A percentile compares a stretch with the other conserved stretches of the same genome.
These are phyloP conservation scores for Aleiodes testaceus DNA, from an alignment of 2,888 invertebrate species.

Conservation along the genomic window DNA sequence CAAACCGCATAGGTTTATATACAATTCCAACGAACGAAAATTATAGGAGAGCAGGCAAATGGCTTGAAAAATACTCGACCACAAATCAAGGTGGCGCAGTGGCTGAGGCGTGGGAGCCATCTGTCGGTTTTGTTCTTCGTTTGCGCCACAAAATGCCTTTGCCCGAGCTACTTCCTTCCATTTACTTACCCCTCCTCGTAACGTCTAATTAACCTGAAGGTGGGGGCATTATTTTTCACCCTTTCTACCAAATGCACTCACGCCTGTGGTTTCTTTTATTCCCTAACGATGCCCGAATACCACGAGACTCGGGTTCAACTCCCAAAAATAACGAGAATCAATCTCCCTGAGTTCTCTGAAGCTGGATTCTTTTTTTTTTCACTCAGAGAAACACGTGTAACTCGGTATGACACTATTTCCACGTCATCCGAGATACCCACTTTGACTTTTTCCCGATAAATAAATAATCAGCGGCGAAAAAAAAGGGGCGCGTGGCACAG, in stretches of 20 bases:
- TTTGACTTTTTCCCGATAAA: slow-evolving; percentile 22
- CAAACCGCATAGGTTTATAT: background rate
- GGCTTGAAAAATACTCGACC: slow-evolving; percentile 70
- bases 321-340: slow-evolving; percentile 28
- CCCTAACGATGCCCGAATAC: too few relatives aligned
- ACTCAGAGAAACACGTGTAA: slow-evolving; percentile 21
- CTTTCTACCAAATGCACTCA: slow-evolving; percentile 17
- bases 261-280: background rate
- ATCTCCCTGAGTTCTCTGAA: slow-evolving; percentile 10
- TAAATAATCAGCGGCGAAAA: slow-evolving; percentile 33
- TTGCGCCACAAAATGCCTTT: background rate
- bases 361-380: background rate
- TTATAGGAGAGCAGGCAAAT: slow-evolving; percentile 66
- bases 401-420: slow-evolving; percentile 28
- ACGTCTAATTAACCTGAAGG: slow-evolving; percentile 38
- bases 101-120: slow-evolving; percentile 59
- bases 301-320: background rate
- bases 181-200: slow-evolving; percentile 27
- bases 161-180: slow-evolving; percentile 40
- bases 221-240: slow-evolving; percentile 32
- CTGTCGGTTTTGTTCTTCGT: slow-evolving; percentile 53
- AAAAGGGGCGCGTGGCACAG: background rate
- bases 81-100: slow-evolving; percentile 69
- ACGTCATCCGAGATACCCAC: slow-evolving; percentile 22
- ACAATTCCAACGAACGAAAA: slow-evolving; percentile 53